These are phyloP conservation scores for Pogona vitticeps DNA, from an alignment of 2,113 vertebrate species.

Conservation along the genomic window DNA sequence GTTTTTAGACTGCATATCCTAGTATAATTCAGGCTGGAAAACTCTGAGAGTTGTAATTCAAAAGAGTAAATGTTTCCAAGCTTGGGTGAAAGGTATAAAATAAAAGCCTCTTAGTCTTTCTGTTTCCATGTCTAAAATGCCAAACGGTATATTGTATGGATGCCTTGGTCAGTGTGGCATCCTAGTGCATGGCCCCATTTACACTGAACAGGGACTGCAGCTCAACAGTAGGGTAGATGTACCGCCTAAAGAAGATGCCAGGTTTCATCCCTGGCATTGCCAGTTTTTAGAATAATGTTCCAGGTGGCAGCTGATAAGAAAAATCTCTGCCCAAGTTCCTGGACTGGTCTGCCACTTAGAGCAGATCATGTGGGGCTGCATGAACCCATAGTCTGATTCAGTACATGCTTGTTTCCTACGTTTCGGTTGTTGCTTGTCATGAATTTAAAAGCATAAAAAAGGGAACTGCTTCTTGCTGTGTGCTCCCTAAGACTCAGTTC, in stretches of 20 bases:
- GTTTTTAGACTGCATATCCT: too few species aligned
- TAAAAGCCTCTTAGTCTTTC: background rate
- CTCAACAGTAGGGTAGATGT: background rate
- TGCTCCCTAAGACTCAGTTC: too few species aligned
- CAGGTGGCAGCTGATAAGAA: background rate
- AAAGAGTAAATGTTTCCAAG: too few species aligned
- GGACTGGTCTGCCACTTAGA: background rate
- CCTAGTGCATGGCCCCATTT: too few species aligned
- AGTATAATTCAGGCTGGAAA: too few species aligned
- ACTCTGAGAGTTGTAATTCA: too few species aligned
- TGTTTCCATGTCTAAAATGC: background rate
- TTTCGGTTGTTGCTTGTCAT: too few species aligned
- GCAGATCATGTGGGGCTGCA: background rate
- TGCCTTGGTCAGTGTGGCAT: too few species aligned
- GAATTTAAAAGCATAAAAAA: too few species aligned
- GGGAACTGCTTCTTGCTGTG: too few species aligned
- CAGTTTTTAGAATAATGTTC: background rate
- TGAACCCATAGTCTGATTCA: background rate
- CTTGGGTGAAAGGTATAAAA: too few species aligned
- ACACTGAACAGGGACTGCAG: background rate
- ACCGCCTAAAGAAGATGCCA: background rate
- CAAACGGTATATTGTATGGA: too few species aligned
- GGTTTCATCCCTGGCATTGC: background rate
- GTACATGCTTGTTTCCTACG: background rate
- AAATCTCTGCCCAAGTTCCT: background rate